A percentile compares a stretch with the other conserved stretches of the same genome.
Evolutionary conservation across 2,888 invertebrate species (phyloP).

Genomic region (Stenodema calcarata): DNA sequence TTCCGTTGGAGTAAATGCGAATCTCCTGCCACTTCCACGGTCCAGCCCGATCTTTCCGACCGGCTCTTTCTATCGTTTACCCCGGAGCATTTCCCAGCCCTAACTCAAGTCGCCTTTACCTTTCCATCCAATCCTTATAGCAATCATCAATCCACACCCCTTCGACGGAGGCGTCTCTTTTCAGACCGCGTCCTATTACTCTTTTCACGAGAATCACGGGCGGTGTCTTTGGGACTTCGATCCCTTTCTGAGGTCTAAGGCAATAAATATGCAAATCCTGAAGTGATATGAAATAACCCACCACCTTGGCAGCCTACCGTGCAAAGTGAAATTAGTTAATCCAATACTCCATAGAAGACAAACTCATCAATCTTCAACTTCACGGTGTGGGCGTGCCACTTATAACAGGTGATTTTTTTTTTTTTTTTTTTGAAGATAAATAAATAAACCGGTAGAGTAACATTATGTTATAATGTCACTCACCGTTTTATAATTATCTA

Average conservation of each 20-base stretch:
- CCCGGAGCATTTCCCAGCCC: neutral
- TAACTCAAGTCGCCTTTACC: neutral
- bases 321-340: too few species aligned
- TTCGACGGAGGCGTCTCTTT: neutral
- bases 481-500: too few species aligned
- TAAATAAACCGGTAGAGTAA: too few species aligned
- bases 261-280: neutral
- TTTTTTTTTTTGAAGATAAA: too few species aligned
- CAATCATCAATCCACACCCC: neutral
- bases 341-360: too few species aligned
- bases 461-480: too few species aligned
- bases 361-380: too few species aligned
- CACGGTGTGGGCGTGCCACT: too few species aligned
- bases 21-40: neutral
- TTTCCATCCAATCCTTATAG: neutral
- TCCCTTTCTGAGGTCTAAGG: neutral
- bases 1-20: neutral
- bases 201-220: neutral
- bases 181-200: neutral
- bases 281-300: neutral
- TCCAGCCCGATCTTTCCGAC: neutral
- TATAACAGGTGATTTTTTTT: too few species aligned
- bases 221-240: neutral
- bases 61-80: neutral
- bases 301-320: too few species aligned